These are phyloP conservation scores for Drosophila aff. DNA, from an alignment of 1,140 invertebrate species.

Conservation along the genomic window DNA sequence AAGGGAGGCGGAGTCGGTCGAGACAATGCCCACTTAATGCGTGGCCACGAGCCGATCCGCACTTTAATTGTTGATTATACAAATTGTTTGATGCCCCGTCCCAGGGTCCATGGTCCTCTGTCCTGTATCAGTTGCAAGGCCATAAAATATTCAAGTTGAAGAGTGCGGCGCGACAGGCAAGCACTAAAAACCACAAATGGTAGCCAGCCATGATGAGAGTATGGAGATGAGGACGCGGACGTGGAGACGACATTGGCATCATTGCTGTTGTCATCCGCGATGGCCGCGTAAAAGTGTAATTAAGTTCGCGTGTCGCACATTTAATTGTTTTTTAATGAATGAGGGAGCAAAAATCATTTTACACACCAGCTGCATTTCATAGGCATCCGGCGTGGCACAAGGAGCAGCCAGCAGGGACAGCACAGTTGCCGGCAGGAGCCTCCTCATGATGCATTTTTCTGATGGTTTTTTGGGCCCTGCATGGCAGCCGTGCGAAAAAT, in stretches of 20 bases:
- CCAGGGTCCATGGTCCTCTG: background rate
- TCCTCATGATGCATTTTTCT: slow-evolving; percentile 21
- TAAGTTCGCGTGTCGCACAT: slow-evolving; percentile 76
- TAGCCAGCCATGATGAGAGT: slow-evolving; percentile 4
- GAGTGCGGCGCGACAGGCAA: slow-evolving; percentile 32
- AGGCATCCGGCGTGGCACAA: slow-evolving; percentile 13
- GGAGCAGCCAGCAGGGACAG: slow-evolving; percentile 2
- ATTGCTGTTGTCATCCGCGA: slow-evolving; percentile 37
- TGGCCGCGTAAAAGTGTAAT: slow-evolving; percentile 73
- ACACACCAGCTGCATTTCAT: slow-evolving; percentile 61
- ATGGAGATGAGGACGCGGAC: slow-evolving; percentile 1
- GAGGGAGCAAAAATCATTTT: slow-evolving; percentile 65
- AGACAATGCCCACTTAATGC: slow-evolving; percentile 69
- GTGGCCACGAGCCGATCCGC: slow-evolving; percentile 55
- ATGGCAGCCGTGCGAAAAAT: slow-evolving; percentile 35
- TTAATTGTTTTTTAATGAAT: slow-evolving; percentile 82
- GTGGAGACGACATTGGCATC: slow-evolving; percentile 29
- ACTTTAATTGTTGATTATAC: slow-evolving; percentile 74
- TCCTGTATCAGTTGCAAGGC: slow-evolving; percentile 36
- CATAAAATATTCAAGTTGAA: slow-evolving; percentile 67
- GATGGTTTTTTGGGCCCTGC: slow-evolving; percentile 5
- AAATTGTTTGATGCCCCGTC: slow-evolving; percentile 51
- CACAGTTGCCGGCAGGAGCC: background rate
- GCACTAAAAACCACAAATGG: slow-evolving; percentile 39
- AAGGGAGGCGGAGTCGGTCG: background rate